Conservation (phyloP, 1,140 invertebrate genomes). For the Globodera ellingtonae region DNA sequence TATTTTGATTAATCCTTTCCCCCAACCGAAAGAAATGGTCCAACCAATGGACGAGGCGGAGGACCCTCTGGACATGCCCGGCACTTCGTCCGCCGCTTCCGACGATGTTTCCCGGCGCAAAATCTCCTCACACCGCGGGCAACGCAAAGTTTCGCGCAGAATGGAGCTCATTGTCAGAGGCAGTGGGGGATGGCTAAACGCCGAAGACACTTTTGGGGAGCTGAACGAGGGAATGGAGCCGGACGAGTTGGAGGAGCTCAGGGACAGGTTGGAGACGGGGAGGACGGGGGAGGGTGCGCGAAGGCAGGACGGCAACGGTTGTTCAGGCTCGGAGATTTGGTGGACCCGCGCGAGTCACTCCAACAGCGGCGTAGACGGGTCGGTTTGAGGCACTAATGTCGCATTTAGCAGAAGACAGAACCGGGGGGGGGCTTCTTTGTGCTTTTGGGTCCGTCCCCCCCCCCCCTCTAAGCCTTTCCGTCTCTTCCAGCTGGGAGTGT, state of each 20-base stretch:
- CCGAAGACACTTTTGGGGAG: constrained; percentile 8
- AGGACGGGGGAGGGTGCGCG: background rate
- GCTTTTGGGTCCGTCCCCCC: background rate
- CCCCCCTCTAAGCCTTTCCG: background rate
- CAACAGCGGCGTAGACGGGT: background rate
- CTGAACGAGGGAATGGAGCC: constrained; percentile 21
- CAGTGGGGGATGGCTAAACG: background rate
- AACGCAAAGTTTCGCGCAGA: background rate
- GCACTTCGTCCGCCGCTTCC: background rate
- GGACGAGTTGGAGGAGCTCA: constrained; percentile 24
- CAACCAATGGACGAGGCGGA: background rate
- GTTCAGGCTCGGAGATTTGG: background rate
- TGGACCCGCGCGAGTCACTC: constrained; percentile 5
- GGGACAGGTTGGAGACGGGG: constrained; percentile 12
- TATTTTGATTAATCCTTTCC: too few species aligned
- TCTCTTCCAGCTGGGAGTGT: background rate
- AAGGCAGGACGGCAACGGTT: background rate
- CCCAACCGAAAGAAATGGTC: background rate
- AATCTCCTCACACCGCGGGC: background rate
- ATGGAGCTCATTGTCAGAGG: background rate
- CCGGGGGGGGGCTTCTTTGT: background rate
- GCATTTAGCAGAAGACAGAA: background rate
- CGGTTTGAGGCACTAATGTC: too few species aligned
- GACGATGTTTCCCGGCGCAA: background rate
- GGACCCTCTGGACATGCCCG: background rate